Evolutionary conservation across 2,113 vertebrate species (phyloP), one percentile per base, ranked within the genome.

Genomic region (Melanerpes aurifrons): DNA sequence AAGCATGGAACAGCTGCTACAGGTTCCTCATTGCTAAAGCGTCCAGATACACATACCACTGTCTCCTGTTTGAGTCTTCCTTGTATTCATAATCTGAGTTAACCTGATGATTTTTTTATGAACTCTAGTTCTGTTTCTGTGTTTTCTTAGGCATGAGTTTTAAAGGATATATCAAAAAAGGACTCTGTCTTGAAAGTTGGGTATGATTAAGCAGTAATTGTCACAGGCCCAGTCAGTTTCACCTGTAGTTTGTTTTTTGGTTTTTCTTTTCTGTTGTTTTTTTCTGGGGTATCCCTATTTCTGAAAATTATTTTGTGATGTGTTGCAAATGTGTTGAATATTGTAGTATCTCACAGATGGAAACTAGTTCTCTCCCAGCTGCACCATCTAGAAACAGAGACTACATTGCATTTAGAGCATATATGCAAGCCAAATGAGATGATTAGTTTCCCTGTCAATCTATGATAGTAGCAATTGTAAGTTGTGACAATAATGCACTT

Each of bases 11-110:
- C 71, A 82, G 87, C 92, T 89, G 90, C 61, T 50, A 29, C 71
- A 95, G 93, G 82, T 95, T 91, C 82, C 71, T 91, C 59, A 87
- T 62, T 66, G 89, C 94, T 87, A 12, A 87, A 86, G 43, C 64
- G 82, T 82, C 82, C 74, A 85, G 74, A 68, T 64, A 25, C 70
- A 40, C 71, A 70, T 87, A 57, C 77, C 54, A 26, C 78, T 87
- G 89, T 85, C 89, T 95, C 74, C 67, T 85, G 1, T 61, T 78
- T 32, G 64, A 82, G 82, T 74, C 84, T 91, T 82, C 72, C 68
- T 91, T 29, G 9, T 93, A 43, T 35, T 83, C 48, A 48, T 48
- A 72, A 72, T 86, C 67, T 72, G 58, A 78, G 74, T 45, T 84
- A 63, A 48, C 28, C 63, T 84, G 15, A 40, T 79, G 45, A 1